Evolutionary conservation across 2,113 vertebrate genomes (phyloP), one percentile per base, ranked within the genome.

Genomic region (Myotis lucifugus): DNA sequence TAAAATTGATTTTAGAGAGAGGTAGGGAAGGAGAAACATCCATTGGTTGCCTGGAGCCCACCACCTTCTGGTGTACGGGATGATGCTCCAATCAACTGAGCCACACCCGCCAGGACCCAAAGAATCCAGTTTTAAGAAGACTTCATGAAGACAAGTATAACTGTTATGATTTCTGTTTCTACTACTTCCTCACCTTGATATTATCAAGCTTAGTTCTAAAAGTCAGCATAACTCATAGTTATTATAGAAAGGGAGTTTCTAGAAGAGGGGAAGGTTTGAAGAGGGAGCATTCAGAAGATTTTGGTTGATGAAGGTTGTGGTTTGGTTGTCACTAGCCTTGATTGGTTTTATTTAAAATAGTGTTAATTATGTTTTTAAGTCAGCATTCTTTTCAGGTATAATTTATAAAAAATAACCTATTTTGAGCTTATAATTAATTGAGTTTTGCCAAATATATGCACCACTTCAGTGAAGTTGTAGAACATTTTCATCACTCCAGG

Each of bases 161-260:
- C 34, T 59, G 4, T 40, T 83, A 29, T 15, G 40, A 74, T 69
- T 92, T 94, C 32, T 73, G 0, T 79, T 19, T 88, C 17, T 79
- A 42, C 11, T 86, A 11, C 42, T 82, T 61, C 61, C n/a, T 88
- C n/a, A 69, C 40, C 29, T 50, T 27, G 23, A 40, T 85, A 48
- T 85, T n/a, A 74, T 42, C 66, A 92, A 66, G n/a, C 54, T 92
- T 48, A 79, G 50, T 61, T 92, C 67, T 69, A 89, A 89, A 92
- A 42, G 54, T 40, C 25, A 85, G 29, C 52, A 50, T 74, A 94
- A 85, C 21, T 37, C 27, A 79, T 72, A 42, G 32, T 0, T 64
- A 42, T 29, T 27, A 69, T 32, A 66, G 12, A 56, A 72, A 69
- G 27, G 66, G 21, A 42, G n/a, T 92, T 94, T 59, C 11, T 73